phyloP scores from a whole-genome alignment of 2,113 vertebrate genomes.

The Coptodon bakossiorum region DNA sequence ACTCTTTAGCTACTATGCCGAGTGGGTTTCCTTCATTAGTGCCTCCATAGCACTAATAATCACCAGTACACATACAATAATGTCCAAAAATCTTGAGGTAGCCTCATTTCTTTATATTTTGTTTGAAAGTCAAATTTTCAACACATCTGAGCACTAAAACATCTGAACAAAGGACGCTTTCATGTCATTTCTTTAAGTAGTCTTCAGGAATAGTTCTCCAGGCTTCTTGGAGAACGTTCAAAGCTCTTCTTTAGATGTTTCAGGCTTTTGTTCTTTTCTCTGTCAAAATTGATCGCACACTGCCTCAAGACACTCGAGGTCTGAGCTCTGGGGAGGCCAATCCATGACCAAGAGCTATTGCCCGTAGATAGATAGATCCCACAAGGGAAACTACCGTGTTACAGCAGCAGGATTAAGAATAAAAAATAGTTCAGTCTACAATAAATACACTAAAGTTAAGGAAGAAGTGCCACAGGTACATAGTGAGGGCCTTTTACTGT shows the following conservation, averaged over 20 bases:
- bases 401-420: neutral
- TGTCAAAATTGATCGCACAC: neutral
- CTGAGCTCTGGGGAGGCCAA: neutral
- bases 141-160: neutral
- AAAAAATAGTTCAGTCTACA: neutral
- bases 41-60: neutral
- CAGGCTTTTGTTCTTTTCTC: neutral
- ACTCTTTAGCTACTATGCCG: rapidly evolving
- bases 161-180: neutral
- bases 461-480: neutral
- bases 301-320: neutral
- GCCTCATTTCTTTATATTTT: neutral
- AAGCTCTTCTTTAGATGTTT: neutral
- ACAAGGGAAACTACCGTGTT: neutral
- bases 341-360: neutral
- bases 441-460: neutral
- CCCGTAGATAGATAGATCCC: neutral
- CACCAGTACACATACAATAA: neutral
- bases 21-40: neutral
- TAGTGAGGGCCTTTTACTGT: neutral
- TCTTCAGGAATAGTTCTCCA: neutral
- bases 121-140: neutral
- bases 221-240: neutral
- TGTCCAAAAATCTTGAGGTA: neutral
- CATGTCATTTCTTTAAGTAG: neutral